These are phyloP conservation scores for Phlogophora meticulosa DNA, from an alignment of 2,888 invertebrate species.

Conservation along the genomic window DNA sequence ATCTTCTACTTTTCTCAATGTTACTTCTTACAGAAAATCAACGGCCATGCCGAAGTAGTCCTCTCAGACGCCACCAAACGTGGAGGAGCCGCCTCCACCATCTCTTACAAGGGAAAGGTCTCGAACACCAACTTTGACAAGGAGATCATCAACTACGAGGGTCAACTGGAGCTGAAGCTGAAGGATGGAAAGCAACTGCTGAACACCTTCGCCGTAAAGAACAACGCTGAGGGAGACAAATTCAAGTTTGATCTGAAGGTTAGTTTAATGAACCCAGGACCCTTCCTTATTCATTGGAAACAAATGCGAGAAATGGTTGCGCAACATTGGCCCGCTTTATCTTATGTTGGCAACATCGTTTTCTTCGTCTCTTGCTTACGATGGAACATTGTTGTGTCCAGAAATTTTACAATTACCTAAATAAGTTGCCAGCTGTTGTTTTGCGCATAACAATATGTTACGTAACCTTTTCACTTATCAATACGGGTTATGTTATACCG, in stretches of 20 bases:
- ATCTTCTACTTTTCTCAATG: not conserved
- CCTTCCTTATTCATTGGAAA: too few species aligned
- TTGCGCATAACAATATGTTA: too few species aligned
- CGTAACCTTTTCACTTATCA: too few species aligned
- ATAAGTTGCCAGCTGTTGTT: too few species aligned
- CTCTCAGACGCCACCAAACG: conserved; percentile 82
- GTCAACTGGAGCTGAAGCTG: conserved; percentile 79
- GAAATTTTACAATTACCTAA: too few species aligned
- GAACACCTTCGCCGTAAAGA: conserved; percentile 77
- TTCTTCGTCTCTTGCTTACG: too few species aligned
- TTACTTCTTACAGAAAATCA: conserved; percentile 71
- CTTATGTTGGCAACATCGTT: too few species aligned
- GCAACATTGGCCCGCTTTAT: too few species aligned
- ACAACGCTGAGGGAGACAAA: conserved; percentile 77
- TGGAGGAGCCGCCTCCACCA: conserved; percentile 79
- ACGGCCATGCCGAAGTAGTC: conserved; percentile 76
- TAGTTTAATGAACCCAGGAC: not conserved
- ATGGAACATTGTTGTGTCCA: too few species aligned
- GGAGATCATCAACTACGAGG: conserved; percentile 77
- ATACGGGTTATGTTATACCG: too few species aligned
- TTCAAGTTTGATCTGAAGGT: conserved; percentile 83
- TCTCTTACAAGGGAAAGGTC: conserved; percentile 81
- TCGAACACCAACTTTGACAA: conserved; percentile 78
- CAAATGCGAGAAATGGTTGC: too few species aligned
- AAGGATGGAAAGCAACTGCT: conserved; percentile 81